Evolutionary conservation across 2,113 vertebrate genomes (phyloP).

Genomic region (Tylochromis polylepis): DNA sequence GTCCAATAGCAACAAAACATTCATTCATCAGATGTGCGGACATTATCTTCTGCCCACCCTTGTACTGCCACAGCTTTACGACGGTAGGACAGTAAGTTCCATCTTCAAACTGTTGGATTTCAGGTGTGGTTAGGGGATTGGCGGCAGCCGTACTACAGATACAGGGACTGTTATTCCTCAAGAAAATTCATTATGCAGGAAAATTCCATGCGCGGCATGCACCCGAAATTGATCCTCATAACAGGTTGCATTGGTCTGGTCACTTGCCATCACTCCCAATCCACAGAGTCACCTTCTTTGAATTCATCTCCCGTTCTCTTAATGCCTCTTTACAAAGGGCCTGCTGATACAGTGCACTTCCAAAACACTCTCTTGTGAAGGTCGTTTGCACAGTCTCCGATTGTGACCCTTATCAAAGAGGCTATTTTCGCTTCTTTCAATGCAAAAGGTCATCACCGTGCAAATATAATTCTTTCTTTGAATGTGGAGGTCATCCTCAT

Average conservation of each 20-base stretch:
- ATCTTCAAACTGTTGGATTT: not conserved
- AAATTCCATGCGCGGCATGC: not conserved
- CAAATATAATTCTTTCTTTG: not conserved
- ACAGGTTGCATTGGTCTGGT: not conserved
- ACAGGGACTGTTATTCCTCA: not conserved
- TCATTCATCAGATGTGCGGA: not conserved
- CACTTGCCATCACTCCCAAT: not conserved
- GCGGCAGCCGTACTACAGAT: not conserved
- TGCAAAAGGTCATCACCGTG: not conserved
- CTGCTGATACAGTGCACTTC: not conserved
- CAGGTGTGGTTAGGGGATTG: not conserved
- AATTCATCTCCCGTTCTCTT: not conserved
- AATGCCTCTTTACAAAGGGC: not conserved
- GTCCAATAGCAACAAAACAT: fast-evolving
- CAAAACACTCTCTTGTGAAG: not conserved
- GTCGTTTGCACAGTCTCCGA: not conserved
- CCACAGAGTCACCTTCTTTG: not conserved
- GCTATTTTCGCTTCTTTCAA: not conserved
- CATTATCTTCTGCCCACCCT: not conserved
- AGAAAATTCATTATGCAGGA: not conserved
- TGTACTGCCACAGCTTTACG: not conserved
- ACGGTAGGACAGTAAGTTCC: not conserved
- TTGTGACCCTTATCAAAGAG: not conserved
- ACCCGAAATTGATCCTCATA: fast-evolving
- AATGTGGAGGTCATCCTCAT: not conserved